phyloP scores from a whole-genome alignment of 2,888 invertebrate genomes.

The Idaea straminata region DNA sequence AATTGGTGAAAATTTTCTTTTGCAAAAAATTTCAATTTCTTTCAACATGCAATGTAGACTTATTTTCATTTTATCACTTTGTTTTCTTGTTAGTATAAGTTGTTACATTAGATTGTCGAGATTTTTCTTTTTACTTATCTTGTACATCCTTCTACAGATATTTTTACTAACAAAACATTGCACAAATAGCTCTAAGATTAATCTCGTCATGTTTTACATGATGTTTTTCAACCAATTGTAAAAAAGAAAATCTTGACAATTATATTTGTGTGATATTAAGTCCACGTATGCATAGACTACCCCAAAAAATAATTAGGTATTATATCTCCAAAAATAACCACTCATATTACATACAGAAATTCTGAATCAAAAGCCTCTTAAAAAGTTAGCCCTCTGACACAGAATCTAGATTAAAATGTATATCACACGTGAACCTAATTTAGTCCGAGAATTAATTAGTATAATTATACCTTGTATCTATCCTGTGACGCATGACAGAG shows the following conservation, averaged over 20 bases:
- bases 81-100: neutral
- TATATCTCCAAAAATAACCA: neutral
- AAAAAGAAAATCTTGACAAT: neutral
- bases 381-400: neutral
- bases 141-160: neutral
- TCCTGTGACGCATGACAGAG: conserved; percentile 32
- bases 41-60: conserved; percentile 14
- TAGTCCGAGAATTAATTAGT: neutral
- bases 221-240: neutral
- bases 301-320: neutral
- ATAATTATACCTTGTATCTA: conserved; percentile 26
- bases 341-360: neutral
- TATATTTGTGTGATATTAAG: neutral
- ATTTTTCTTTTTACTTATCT: neutral
- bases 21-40: conserved; percentile 1
- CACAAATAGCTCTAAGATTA: too few species aligned
- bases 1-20: neutral
- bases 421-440: neutral
- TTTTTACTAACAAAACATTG: too few species aligned
- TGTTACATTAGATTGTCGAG: neutral
- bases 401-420: neutral
- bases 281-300: neutral
- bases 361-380: neutral
- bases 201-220: neutral
- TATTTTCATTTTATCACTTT: neutral